Base-by-base conservation (phyloP, 2,888 invertebrate genomes). In the Eustalomyia histrio region DNA sequence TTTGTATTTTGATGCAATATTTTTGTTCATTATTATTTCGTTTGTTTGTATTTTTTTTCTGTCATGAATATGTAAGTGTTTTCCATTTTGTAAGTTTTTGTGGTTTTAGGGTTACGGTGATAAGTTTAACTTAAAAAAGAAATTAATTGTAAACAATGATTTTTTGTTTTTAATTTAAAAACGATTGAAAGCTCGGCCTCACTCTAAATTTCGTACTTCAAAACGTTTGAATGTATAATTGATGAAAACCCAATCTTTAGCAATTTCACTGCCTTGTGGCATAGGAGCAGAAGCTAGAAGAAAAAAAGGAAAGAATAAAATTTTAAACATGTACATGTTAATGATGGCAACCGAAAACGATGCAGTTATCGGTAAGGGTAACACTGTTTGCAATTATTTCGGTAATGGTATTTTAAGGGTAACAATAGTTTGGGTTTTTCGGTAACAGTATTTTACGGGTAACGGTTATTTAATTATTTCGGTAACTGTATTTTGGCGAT, bases 161-260 rank as follows among this genome's bases (percentile, higher is more conserved):
- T 35, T 29, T 29, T 29, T 6, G 7, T 21, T 21, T 3, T 21
- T 21, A 29, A 29, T 29, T 69, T 67, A 43, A 78, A 69, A 78
- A 78, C 72, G 76, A 68, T 64, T 79, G 63, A 79, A 47, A 79
- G 78, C 78, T 64, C 81, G 78, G 76, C 84, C 86, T 88, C 86
- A 89, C 85, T 89, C 90, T 84, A 89, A 83, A 84, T 89, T 89
- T 83, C 89, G 87, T 83, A 89, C 99, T 92, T 99, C 99, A 92
- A 99, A 99, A 86, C 99, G 94, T 91, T 99, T 99, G 93, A 99
- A 99, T 82, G 99, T 99, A 92, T 99, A 99, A 92, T 99, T 99
- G 90, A 99, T 98, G 92, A 99, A 99, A 86, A 99, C 99, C 97
- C 99, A 99, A 93, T 99, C 99, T 92, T 99, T 99, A 91, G 97